A percentile compares a stretch with the other conserved stretches of the same genome.
These are phyloP conservation scores for Drosophila rellima DNA, from an alignment of 2,888 invertebrate species.

Conservation along the genomic window DNA sequence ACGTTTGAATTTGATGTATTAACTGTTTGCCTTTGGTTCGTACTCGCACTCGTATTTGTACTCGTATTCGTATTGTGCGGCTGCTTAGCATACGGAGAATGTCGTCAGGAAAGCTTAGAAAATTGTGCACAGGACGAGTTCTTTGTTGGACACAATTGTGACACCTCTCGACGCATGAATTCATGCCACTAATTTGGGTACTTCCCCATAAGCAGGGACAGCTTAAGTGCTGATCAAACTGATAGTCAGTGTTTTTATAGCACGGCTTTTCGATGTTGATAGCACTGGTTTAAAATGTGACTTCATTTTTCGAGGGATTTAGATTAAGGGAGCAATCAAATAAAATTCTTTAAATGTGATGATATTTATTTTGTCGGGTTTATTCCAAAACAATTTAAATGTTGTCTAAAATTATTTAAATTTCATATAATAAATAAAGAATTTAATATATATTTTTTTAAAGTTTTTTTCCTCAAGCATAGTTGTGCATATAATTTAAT, in stretches of 20 bases:
- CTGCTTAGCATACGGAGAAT: constrained; percentile 31
- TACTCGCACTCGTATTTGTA: constrained; percentile 10
- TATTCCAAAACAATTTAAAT: too few species aligned
- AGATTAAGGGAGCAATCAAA: background rate
- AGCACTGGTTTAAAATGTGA: constrained; percentile 5
- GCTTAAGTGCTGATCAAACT: constrained; percentile 60
- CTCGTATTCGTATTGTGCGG: constrained; percentile 33
- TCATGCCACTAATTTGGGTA: constrained; percentile 34
- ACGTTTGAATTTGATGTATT: constrained; percentile 75
- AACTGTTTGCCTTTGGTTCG: constrained; percentile 55
- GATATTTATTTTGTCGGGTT: background rate
- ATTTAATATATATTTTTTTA: too few species aligned
- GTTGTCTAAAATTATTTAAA: too few species aligned
- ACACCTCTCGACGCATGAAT: constrained; percentile 32
- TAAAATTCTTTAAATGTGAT: constrained; percentile 1
- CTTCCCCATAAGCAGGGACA: constrained; percentile 20
- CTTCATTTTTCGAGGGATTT: background rate
- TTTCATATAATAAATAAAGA: too few species aligned
- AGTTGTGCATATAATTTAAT: too few species aligned
- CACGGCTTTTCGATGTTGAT: constrained; percentile 29
- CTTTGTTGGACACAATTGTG: constrained; percentile 22
- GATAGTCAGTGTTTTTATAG: constrained; percentile 50
- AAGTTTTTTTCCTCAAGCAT: too few species aligned
- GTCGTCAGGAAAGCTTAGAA: background rate
- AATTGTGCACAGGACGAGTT: constrained; percentile 1